phyloP scores from a whole-genome alignment of 2,888 invertebrate species.

The Chymomyza procnemis region DNA sequence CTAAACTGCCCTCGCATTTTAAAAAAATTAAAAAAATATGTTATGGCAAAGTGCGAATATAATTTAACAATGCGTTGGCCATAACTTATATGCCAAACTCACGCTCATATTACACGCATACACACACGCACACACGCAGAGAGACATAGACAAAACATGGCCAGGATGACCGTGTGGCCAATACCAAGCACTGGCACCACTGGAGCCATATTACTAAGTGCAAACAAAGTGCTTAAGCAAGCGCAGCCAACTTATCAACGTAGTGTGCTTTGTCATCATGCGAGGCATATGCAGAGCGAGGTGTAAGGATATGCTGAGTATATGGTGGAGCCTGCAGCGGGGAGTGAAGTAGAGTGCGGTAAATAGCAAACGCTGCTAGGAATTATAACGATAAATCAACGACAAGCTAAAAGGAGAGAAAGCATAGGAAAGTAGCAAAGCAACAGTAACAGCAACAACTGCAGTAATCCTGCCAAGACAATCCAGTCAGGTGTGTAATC shows the following conservation, averaged over 20 bases:
- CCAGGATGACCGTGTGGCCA: slow-evolving; percentile 4
- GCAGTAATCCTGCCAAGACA: slow-evolving; percentile 16
- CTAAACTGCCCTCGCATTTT: background rate
- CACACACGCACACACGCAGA: background rate
- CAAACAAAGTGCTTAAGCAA: slow-evolving; percentile 16
- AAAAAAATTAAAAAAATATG: background rate
- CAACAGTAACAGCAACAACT: slow-evolving; percentile 16
- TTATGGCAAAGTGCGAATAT: slow-evolving; percentile 54
- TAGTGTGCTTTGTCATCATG: background rate
- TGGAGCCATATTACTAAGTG: slow-evolving; percentile 8
- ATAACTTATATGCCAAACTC: slow-evolving; percentile 44
- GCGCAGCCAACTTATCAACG: background rate
- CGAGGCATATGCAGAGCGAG: background rate
- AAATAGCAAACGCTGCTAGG: slow-evolving; percentile 17
- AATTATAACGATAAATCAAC: slow-evolving; percentile 39
- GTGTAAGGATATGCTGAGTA: too few relatives aligned
- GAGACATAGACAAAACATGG: too few relatives aligned
- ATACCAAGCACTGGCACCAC: background rate
- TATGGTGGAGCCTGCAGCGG: background rate
- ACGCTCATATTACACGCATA: background rate
- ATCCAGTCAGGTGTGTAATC: slow-evolving; percentile 8
- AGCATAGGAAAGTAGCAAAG: slow-evolving; percentile 4
- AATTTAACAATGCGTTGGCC: slow-evolving; percentile 41
- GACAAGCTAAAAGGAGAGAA: background rate
- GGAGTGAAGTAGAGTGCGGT: background rate